These are phyloP conservation scores for Neopipo cinnamomea DNA, from an alignment of 2,113 vertebrate genomes.

Conservation along the genomic window DNA sequence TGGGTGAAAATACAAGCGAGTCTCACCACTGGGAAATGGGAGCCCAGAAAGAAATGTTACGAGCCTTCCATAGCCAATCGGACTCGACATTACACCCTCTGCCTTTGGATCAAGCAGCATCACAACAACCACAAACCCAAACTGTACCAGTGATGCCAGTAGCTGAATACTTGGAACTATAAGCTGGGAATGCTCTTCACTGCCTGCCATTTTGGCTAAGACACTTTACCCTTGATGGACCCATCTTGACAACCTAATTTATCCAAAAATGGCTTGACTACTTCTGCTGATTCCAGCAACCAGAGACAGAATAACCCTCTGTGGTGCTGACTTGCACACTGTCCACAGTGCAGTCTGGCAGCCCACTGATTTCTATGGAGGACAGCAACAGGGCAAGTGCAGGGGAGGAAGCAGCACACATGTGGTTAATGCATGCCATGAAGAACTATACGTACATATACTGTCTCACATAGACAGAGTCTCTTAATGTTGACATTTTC, in stretches of 20 bases:
- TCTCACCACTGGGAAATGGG: not conserved
- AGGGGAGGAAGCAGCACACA: not conserved
- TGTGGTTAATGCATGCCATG: slow-evolving; percentile 19
- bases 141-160: not conserved
- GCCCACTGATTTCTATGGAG: not conserved
- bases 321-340: not conserved
- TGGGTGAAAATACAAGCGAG: not conserved
- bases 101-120: not conserved
- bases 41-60: not conserved
- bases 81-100: not conserved
- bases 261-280: not conserved
- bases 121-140: not conserved
- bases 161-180: not conserved
- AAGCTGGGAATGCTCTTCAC: not conserved
- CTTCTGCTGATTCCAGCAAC: not conserved
- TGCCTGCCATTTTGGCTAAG: not conserved
- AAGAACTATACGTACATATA: not conserved
- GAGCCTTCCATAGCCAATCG: not conserved
- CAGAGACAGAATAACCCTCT: not conserved
- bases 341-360: not conserved
- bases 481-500: not conserved
- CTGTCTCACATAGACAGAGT: not conserved
- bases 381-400: slow-evolving; percentile 11
- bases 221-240: not conserved
- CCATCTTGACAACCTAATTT: not conserved